phyloP scores from a whole-genome alignment of 2,113 vertebrate genomes.

The Gnathonemus longibarbis region DNA sequence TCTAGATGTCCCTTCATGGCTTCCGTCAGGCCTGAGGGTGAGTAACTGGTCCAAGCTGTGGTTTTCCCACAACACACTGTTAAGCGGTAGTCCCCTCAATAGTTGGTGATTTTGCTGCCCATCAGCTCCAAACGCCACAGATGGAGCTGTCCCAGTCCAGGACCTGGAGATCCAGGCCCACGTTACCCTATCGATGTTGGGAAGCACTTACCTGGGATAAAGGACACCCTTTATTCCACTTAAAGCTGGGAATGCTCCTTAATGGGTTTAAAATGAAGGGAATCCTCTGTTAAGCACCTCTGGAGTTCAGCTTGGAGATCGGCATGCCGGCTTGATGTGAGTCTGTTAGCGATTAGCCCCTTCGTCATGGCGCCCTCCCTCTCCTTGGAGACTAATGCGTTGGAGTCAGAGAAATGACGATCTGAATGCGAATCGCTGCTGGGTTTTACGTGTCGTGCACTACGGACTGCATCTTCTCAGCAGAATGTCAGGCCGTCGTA shows the following conservation, averaged over 20 bases:
- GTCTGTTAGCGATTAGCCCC: background rate
- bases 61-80: background rate
- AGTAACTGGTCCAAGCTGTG: background rate
- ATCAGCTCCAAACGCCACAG: background rate
- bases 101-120: background rate
- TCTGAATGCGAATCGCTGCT: background rate
- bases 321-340: background rate
- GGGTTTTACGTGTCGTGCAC: background rate
- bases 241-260: background rate
- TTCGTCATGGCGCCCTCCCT: background rate
- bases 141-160: background rate
- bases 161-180: background rate
- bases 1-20: background rate
- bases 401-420: background rate
- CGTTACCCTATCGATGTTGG: background rate
- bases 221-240: background rate
- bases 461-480: background rate
- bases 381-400: background rate
- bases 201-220: background rate
- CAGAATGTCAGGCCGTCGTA: background rate
- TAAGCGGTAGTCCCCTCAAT: background rate
- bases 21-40: background rate
- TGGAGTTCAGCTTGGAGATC: background rate
- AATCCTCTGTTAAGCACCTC: background rate
- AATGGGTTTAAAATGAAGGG: background rate